phyloP scores from a whole-genome alignment of 1,140 invertebrate genomes.

The Bombus terrestris region DNA sequence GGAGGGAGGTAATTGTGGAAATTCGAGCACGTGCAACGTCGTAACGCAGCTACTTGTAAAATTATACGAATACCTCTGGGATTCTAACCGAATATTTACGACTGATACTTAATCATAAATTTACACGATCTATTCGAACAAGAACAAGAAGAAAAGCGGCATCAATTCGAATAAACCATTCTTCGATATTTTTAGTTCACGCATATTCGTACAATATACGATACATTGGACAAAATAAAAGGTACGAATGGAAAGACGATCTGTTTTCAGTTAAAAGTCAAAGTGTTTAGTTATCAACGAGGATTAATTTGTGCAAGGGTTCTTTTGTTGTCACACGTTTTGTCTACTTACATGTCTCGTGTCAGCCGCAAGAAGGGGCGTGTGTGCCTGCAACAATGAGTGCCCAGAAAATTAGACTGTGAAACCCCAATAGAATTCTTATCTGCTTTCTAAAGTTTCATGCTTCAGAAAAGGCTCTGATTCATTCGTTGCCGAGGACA shows the following conservation, averaged over 20 bases:
- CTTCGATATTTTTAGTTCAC: background rate
- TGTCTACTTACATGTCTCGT: conserved; percentile 84
- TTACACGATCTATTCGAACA: background rate
- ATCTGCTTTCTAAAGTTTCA: conserved; percentile 59
- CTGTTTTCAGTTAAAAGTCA: too few relatives aligned
- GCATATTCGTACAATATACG: background rate
- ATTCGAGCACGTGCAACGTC: background rate
- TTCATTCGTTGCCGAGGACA: conserved; percentile 29
- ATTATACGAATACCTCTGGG: conserved; percentile 26
- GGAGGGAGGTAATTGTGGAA: background rate
- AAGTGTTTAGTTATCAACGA: background rate
- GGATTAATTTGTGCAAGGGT: background rate
- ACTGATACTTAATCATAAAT: conserved; percentile 24
- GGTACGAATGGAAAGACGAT: too few relatives aligned
- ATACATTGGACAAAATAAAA: too few relatives aligned
- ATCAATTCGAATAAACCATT: background rate
- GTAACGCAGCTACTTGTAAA: conserved; percentile 33
- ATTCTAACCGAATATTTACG: background rate
- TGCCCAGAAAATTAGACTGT: conserved; percentile 67
- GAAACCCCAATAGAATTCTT: conserved; percentile 24
- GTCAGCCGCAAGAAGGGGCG: conserved; percentile 84
- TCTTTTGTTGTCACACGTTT: conserved; percentile 4
- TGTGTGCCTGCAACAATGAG: conserved; percentile 85
- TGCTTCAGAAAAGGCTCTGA: conserved; percentile 54
- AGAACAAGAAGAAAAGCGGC: background rate